Percentiles rank a stretch among this genome's conserved stretches.
Conservation (phyloP, 2,888 invertebrate species). For the Neocrepidodera transversa region DNA sequence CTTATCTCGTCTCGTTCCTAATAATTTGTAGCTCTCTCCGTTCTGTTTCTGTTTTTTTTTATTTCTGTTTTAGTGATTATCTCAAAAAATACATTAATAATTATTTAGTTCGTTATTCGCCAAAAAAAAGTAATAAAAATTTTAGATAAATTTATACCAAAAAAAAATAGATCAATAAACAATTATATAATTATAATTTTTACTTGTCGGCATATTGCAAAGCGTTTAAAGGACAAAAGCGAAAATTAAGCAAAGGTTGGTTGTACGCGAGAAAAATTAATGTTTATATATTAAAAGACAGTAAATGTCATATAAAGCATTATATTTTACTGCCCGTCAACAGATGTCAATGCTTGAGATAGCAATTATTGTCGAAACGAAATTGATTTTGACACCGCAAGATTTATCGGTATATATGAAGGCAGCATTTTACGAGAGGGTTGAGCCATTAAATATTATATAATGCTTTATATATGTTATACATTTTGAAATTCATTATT, state of each 20-base stretch:
- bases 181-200: too few relatives aligned
- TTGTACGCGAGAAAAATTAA: constrained; percentile 9
- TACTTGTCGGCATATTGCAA: constrained; percentile 1
- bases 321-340: constrained; percentile 41
- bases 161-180: too few relatives aligned
- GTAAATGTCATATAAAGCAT: constrained; percentile 43
- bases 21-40: too few relatives aligned
- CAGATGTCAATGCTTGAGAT: constrained; percentile 29
- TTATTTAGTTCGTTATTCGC: too few relatives aligned
- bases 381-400: constrained; percentile 26
- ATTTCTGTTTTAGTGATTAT: too few relatives aligned
- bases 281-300: constrained; percentile 36
- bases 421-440: constrained; percentile 9
- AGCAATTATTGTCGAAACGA: constrained; percentile 28
- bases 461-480: constrained; percentile 5
- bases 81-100: too few relatives aligned
- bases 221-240: not conserved
- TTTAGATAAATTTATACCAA: too few relatives aligned
- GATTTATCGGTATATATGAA: constrained; percentile 21
- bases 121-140: too few relatives aligned
- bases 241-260: constrained; percentile 5
- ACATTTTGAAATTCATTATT: constrained; percentile 13
- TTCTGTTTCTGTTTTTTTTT: too few relatives aligned
- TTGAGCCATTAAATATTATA: constrained; percentile 7
- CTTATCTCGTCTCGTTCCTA: too few relatives aligned